Conservation (phyloP, 2,113 vertebrate genomes). For the Tupaia tana region DNA sequence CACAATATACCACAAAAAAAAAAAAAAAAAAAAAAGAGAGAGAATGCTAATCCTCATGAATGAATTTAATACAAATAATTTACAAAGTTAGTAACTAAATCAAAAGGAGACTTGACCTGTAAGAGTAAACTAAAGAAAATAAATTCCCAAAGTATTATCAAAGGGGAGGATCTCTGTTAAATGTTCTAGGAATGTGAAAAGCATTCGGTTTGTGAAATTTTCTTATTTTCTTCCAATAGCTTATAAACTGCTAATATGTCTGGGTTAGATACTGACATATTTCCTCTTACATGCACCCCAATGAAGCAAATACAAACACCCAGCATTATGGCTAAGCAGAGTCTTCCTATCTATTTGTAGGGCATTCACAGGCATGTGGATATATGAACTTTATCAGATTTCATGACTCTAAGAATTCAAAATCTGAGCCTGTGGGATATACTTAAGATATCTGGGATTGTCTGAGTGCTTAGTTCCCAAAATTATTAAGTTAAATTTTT, state of each 20-base stretch:
- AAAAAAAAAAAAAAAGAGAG: neutral
- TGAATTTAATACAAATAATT: slow-evolving; percentile 28
- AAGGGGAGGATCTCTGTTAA: neutral
- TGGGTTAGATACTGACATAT: neutral
- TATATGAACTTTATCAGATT: slow-evolving; percentile 35
- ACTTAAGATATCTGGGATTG: neutral
- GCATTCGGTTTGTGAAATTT: slow-evolving; percentile 13
- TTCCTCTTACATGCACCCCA: slow-evolving; percentile 35
- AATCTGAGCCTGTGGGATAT: slow-evolving; percentile 14
- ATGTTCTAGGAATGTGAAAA: neutral
- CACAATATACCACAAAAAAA: neutral
- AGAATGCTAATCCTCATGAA: neutral
- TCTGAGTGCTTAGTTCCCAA: neutral
- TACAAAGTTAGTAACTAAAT: neutral
- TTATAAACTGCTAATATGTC: slow-evolving; percentile 6
- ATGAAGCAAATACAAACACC: slow-evolving; percentile 28
- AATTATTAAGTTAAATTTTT: neutral
- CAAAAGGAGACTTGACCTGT: slow-evolving; percentile 19
- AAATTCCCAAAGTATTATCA: neutral
- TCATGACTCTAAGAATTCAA: slow-evolving; percentile 35
- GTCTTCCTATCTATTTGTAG: neutral
- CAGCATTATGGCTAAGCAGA: neutral
- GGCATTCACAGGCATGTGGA: neutral
- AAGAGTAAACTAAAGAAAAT: neutral
- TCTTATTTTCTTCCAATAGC: neutral